phyloP scores from a whole-genome alignment of 2,113 vertebrate genomes.

The Rostratula benghalensis region DNA sequence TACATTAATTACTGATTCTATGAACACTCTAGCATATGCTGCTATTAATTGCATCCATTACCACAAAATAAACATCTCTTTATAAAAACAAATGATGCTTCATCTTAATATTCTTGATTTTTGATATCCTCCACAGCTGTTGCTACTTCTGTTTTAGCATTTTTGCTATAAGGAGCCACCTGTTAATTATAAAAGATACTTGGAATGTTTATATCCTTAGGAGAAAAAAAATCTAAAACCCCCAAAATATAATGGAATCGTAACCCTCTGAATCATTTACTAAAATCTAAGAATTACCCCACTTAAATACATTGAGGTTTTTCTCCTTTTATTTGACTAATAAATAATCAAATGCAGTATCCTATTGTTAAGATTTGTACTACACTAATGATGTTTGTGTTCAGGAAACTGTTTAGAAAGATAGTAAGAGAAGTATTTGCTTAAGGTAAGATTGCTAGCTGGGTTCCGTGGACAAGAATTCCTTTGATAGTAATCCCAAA shows the following conservation, averaged over 20 bases:
- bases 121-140: constrained; percentile 68
- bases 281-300: background rate
- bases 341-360: background rate
- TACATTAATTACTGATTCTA: constrained; percentile 73
- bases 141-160: constrained; percentile 55
- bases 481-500: background rate
- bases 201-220: constrained; percentile 17
- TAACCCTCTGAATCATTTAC: background rate
- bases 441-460: background rate
- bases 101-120: constrained; percentile 66
- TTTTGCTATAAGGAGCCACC: constrained; percentile 63
- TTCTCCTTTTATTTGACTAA: background rate
- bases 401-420: background rate
- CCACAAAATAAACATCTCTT: constrained; percentile 77
- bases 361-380: background rate
- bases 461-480: background rate
- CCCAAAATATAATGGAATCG: background rate
- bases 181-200: constrained; percentile 54
- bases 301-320: background rate
- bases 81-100: constrained; percentile 74
- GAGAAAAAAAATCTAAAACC: background rate
- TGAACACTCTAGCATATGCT: constrained; percentile 71
- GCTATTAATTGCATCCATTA: constrained; percentile 76
- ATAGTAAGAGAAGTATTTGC: background rate
- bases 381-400: background rate